phyloP scores from a whole-genome alignment of 2,888 invertebrate species.

The Nemurella pictetii region DNA sequence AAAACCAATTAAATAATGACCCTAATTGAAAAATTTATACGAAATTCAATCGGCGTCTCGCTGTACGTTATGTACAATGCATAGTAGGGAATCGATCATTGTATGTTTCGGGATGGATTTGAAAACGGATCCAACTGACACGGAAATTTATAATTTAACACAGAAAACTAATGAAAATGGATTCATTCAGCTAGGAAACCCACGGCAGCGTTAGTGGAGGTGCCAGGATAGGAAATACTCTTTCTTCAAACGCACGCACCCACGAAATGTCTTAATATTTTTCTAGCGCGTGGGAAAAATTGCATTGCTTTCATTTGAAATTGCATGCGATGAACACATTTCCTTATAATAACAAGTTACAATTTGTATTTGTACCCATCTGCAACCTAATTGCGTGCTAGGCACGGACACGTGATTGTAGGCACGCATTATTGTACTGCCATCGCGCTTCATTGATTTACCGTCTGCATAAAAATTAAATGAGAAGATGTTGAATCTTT shows the following conservation, averaged over 20 bases:
- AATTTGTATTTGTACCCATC: background rate
- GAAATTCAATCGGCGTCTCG: background rate
- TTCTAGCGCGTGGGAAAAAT: background rate
- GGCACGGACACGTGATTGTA: background rate
- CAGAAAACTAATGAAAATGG: background rate
- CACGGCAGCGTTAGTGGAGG: background rate
- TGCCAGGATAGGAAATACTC: background rate
- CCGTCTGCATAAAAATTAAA: background rate
- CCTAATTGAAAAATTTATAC: conserved; percentile 16
- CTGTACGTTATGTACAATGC: background rate
- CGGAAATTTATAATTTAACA: background rate
- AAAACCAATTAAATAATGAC: conserved; percentile 8
- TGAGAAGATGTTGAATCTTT: background rate
- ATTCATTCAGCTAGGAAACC: background rate
- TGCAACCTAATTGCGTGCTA: background rate
- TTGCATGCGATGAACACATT: background rate
- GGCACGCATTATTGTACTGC: background rate
- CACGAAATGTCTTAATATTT: background rate
- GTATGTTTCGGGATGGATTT: background rate
- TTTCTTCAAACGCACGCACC: background rate
- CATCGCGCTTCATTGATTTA: background rate
- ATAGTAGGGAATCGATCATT: background rate
- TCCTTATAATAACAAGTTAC: background rate
- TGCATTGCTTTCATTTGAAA: background rate
- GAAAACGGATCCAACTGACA: background rate